A percentile compares a stretch with the other conserved stretches of the same genome.
phyloP scores from a whole-genome alignment of 2,113 vertebrate genomes.

The Ceratotherium simum region DNA sequence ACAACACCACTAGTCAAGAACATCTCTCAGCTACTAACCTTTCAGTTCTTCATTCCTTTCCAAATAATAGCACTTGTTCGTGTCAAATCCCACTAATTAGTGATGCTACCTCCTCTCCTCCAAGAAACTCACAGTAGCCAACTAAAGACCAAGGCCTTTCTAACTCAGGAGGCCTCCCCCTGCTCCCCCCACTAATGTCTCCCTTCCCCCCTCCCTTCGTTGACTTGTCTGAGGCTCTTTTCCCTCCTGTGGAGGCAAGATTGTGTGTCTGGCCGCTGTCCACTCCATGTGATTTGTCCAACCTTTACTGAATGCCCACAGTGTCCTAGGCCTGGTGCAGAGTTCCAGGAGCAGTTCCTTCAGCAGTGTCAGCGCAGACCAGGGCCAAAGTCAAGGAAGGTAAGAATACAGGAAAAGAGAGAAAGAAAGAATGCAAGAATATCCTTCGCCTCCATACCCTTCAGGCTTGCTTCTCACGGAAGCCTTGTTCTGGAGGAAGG shows the following conservation, averaged over 20 bases:
- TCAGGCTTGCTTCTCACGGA: not conserved
- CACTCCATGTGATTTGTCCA: not conserved
- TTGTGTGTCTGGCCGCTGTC: not conserved
- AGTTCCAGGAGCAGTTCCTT: not conserved
- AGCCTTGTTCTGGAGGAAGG: not conserved
- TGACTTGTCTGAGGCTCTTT: not conserved
- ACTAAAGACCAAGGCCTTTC: not conserved
- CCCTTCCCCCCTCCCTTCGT: not conserved
- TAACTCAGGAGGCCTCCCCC: not conserved
- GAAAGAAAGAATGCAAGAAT: not conserved
- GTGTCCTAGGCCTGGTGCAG: not conserved
- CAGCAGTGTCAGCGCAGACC: not conserved
- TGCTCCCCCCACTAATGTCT: fast-evolving
- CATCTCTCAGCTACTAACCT: not conserved
- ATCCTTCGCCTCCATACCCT: no score
- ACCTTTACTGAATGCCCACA: not conserved
- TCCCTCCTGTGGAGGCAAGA: not conserved
- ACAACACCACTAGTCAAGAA: not conserved
- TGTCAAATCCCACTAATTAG: not conserved
- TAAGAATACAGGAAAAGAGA: not conserved
- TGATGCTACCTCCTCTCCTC: not conserved
- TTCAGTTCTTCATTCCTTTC: not conserved
- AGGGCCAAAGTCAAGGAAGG: not conserved
- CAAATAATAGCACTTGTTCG: not conserved
- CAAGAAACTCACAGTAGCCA: not conserved